A percentile compares a stretch with the other conserved stretches of the same genome.
Conservation (phyloP, 92 coral and sea anemone species). For the Zoanthus sansibaricus region DNA sequence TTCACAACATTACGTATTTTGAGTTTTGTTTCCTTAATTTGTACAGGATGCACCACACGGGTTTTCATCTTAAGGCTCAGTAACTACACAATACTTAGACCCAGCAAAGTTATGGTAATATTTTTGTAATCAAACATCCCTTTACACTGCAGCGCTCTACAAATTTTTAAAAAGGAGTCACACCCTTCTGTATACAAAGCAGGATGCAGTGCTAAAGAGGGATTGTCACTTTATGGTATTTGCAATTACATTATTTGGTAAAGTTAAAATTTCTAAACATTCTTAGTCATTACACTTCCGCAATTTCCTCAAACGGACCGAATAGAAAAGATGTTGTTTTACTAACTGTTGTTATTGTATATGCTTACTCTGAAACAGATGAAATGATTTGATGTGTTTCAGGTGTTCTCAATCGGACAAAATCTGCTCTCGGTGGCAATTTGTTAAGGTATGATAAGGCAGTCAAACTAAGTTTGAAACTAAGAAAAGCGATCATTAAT, state of each 20-base stretch:
- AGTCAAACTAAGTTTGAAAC: background rate
- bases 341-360: too few relatives aligned
- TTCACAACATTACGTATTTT: too few relatives aligned
- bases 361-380: background rate
- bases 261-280: background rate
- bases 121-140: background rate
- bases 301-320: too few relatives aligned
- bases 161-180: conserved; percentile 94
- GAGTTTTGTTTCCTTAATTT: too few relatives aligned
- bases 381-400: background rate
- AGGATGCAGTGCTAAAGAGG: conserved; percentile 93
- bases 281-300: too few relatives aligned
- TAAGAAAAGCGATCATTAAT: background rate
- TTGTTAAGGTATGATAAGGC: conserved; percentile 71
- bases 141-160: conserved; percentile 71
- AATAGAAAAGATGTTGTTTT: too few relatives aligned
- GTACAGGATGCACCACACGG: too few relatives aligned
- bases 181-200: conserved; percentile 97
- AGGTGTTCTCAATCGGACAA: conserved; percentile 93
- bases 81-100: background rate
- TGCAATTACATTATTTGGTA: background rate
- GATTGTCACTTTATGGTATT: conserved; percentile 93
- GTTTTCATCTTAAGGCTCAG: too few relatives aligned
- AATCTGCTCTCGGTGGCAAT: conserved; percentile 85
- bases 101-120: background rate